Percentiles rank a stretch among this genome's conserved stretches.
Conservation (phyloP, 2,113 vertebrate species). For the Asarcornis scutulata region DNA sequence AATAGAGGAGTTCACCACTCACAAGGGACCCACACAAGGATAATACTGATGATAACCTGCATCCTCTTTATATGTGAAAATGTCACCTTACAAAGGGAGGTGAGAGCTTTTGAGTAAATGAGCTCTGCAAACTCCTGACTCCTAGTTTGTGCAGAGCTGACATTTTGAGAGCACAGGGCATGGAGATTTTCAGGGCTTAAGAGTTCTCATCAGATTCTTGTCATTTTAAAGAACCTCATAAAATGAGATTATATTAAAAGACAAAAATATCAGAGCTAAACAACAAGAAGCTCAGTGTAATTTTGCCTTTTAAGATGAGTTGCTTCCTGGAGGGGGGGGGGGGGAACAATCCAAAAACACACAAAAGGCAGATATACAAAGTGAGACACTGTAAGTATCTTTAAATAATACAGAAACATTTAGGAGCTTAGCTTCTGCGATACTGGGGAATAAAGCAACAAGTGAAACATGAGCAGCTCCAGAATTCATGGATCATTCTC, state of each 20-base stretch:
- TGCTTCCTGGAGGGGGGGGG: not conserved
- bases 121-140: not conserved
- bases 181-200: not conserved
- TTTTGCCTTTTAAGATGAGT: not conserved
- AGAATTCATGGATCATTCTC: not conserved
- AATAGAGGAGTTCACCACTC: not conserved
- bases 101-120: not conserved
- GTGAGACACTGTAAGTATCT: not conserved
- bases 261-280: not conserved
- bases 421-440: not conserved
- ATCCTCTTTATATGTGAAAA: not conserved
- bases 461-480: not conserved
- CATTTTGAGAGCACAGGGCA: not conserved
- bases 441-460: not conserved
- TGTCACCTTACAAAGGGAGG: not conserved
- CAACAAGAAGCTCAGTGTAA: not conserved
- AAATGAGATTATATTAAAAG: not conserved
- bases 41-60: not conserved
- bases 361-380: not conserved
- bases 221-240: not conserved
- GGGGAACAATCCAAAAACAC: not conserved
- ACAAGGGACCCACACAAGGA: not conserved
- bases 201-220: not conserved
- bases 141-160: not conserved
- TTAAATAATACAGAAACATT: not conserved